These are phyloP conservation scores for Pica pica DNA, from an alignment of 2,113 vertebrate species.

Conservation along the genomic window DNA sequence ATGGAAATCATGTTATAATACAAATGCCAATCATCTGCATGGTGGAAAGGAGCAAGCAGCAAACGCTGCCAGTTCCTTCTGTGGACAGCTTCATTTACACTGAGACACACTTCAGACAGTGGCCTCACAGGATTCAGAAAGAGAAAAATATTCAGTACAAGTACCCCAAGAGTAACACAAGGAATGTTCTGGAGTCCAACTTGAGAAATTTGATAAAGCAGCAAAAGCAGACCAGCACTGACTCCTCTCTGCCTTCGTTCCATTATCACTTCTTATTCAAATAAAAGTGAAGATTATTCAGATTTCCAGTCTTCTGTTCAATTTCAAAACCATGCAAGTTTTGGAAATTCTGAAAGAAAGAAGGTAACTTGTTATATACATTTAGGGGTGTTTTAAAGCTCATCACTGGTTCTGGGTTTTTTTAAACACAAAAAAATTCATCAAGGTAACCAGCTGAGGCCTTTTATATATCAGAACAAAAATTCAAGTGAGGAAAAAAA, in stretches of 20 bases:
- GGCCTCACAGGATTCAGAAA: slow-evolving; percentile 83
- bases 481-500: neutral
- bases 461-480: neutral
- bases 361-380: neutral
- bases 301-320: neutral
- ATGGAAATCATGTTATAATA: slow-evolving; percentile 96
- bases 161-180: slow-evolving; percentile 82
- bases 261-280: slow-evolving; percentile 43
- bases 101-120: slow-evolving; percentile 78
- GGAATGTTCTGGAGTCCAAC: slow-evolving; percentile 88
- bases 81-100: slow-evolving; percentile 79
- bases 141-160: slow-evolving; percentile 85
- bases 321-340: neutral
- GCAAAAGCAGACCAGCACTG: slow-evolving; percentile 79
- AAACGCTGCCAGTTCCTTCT: slow-evolving; percentile 83
- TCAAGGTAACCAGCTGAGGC: neutral
- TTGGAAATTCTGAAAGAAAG: slow-evolving; percentile 57
- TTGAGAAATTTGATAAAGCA: slow-evolving; percentile 83
- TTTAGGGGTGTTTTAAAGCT: neutral
- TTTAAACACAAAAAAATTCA: neutral
- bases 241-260: slow-evolving; percentile 72
- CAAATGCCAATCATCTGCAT: slow-evolving; percentile 88
- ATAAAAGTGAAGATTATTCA: neutral
- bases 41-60: slow-evolving; percentile 87
- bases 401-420: neutral